phyloP scores from a whole-genome alignment of 1,140 invertebrate species.

The Galendromus occidentalis region DNA sequence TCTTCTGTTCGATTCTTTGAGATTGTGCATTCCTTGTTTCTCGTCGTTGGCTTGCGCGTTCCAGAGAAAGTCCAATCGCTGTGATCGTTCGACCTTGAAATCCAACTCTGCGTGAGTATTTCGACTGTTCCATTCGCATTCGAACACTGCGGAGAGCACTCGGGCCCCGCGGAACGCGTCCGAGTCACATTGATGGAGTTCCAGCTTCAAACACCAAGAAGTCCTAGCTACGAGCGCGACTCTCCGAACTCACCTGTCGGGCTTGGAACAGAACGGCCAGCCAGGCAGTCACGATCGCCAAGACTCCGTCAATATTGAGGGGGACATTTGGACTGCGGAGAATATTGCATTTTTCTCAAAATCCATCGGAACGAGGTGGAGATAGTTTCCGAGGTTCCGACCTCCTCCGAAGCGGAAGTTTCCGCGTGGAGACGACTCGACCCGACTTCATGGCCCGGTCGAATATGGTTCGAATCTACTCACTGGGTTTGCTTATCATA shows the following conservation, averaged over 20 bases:
- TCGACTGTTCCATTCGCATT: no score
- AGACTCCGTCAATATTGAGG: conserved; percentile 28
- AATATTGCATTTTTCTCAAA: conserved; percentile 11
- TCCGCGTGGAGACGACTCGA: no score
- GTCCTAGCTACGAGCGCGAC: no score
- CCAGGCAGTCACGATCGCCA: conserved; percentile 54
- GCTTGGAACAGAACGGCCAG: conserved; percentile 58
- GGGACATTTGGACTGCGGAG: conserved; percentile 27
- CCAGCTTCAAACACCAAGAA: no score
- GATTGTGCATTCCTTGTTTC: conserved; percentile 71
- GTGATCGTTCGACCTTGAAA: conserved; percentile 46
- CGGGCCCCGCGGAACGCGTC: no score
- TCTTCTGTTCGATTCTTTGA: conserved; percentile 56
- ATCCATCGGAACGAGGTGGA: no score
- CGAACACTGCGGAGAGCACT: no score
- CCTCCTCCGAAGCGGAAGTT: neutral
- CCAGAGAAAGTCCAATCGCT: conserved; percentile 64
- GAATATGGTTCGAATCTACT: neutral
- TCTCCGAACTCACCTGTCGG: conserved; percentile 38
- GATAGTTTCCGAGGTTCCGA: no score
- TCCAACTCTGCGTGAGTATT: no score
- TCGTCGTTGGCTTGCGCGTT: conserved; percentile 65
- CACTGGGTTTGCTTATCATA: conserved; percentile 39
- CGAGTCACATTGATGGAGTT: no score
- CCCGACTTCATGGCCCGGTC: neutral